Evolutionary conservation across 1,140 invertebrate genomes (phyloP), one percentile per base, ranked within the genome.

Genomic region (Apis dorsata): DNA sequence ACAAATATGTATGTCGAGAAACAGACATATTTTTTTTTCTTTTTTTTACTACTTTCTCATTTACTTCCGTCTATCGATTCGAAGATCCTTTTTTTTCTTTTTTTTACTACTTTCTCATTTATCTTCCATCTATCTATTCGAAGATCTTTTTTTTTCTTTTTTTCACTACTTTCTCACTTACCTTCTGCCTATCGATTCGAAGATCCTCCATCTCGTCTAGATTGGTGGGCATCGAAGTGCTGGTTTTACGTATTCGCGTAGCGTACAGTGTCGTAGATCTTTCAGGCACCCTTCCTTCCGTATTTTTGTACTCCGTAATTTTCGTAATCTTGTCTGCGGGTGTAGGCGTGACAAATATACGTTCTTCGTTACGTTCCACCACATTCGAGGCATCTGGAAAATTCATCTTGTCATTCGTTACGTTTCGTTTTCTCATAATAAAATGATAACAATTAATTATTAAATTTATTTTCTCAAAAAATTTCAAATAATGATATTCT

Each of bases 191-290:
- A 15, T 90, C 89, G 63, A 92, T 93, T 65, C 91, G 89, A 15
- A 93, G 87, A 74, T 90, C 87, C 62, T 90, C 92, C 92, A 93
- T 93, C 69, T 91, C 86, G 87, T 93, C 86, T 15, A 93, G 88
- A 72, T 92, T 93, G 51, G 84, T 91, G 53, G 92, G 93, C 92
- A 93, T 92, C 53, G 93, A 93, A 62, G 90, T 89, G 69, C 91
- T 91, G 11, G 90, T 90, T 86, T 83, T 88, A 10, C 87, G 79
- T 71, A 74, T 85, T 21, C 70, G 81, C 53, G 53, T 55, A 0
- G 24, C 24, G 0, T 51, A 28, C 15, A 86, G 28, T 51, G 10
- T 13, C 13, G 62, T 15, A 8, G 44, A 19, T 55, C 69, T 15
- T 68, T 59, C 65, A 1, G 21, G 81, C 49, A 1, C 49, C 28